These are phyloP conservation scores for Eumaeus atala DNA, from an alignment of 1,140 invertebrate species.

Conservation along the genomic window DNA sequence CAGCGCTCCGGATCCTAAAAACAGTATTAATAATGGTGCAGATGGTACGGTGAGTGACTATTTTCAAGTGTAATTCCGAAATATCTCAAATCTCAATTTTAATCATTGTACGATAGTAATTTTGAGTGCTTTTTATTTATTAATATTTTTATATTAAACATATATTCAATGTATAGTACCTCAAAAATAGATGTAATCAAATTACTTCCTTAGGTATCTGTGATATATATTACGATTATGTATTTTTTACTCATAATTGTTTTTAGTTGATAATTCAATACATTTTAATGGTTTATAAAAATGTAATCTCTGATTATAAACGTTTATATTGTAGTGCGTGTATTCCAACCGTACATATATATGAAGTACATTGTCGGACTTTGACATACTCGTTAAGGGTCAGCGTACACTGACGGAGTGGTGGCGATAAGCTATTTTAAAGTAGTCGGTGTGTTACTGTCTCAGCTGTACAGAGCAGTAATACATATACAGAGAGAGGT, in stretches of 20 bases:
- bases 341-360: slow-evolving; percentile 44
- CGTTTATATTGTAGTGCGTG: slow-evolving; percentile 36
- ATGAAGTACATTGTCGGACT: slow-evolving; percentile 35
- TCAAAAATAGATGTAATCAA: slow-evolving; percentile 30
- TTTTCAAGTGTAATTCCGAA: slow-evolving; percentile 63
- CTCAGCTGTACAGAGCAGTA: too few relatives aligned
- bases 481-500: too few relatives aligned
- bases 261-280: slow-evolving; percentile 14
- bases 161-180: slow-evolving; percentile 33
- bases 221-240: slow-evolving; percentile 63
- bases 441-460: too few relatives aligned
- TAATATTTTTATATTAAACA: slow-evolving; percentile 38
- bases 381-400: too few relatives aligned
- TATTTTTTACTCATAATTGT: slow-evolving; percentile 33
- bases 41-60: slow-evolving; percentile 69
- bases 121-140: slow-evolving; percentile 56
- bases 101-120: slow-evolving; percentile 20
- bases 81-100: slow-evolving; percentile 24
- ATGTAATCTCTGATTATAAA: slow-evolving; percentile 46
- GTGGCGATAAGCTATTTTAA: too few relatives aligned
- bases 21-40: slow-evolving; percentile 57
- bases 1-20: slow-evolving; percentile 45
- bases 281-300: slow-evolving; percentile 14
- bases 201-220: slow-evolving; percentile 63
- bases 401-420: too few relatives aligned